Evolutionary conservation across 2,888 invertebrate genomes (phyloP).

Genomic region (Mesoligia furuncula): DNA sequence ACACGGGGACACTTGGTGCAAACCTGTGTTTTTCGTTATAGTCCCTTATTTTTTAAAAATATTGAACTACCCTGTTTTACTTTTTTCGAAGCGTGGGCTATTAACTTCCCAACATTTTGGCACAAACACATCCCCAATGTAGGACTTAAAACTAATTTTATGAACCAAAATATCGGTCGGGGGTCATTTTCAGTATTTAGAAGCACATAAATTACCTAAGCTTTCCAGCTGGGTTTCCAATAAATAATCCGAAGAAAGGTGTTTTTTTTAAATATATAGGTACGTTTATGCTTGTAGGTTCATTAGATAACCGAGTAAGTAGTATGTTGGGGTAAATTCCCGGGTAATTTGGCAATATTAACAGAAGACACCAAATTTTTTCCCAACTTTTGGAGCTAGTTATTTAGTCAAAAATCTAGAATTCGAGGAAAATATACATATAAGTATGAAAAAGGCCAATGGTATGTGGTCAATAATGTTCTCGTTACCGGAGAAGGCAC

Average conservation of each 20-base stretch:
- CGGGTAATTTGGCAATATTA: background rate
- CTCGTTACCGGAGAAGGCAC: conserved; percentile 11
- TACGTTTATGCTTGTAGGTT: background rate
- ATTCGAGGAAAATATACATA: background rate
- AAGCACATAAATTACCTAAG: background rate
- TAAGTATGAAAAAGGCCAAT: background rate
- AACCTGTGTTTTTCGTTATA: too few species aligned
- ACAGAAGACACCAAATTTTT: background rate
- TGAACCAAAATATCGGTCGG: too few species aligned
- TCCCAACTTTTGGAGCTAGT: background rate
- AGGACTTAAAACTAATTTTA: too few species aligned
- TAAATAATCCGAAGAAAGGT: background rate
- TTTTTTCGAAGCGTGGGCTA: too few species aligned
- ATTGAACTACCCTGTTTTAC: too few species aligned
- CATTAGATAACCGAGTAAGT: background rate
- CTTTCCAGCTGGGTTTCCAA: background rate
- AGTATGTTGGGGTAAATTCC: background rate
- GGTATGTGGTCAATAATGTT: conserved; percentile 16
- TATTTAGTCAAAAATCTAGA: background rate
- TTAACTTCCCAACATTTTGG: too few species aligned
- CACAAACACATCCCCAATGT: too few species aligned
- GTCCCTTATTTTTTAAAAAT: too few species aligned
- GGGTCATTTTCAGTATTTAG: too few species aligned
- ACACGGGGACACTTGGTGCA: too few species aligned
- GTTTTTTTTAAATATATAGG: background rate